Conservation (phyloP, 2,113 vertebrate species). For the Thermophis baileyi region DNA sequence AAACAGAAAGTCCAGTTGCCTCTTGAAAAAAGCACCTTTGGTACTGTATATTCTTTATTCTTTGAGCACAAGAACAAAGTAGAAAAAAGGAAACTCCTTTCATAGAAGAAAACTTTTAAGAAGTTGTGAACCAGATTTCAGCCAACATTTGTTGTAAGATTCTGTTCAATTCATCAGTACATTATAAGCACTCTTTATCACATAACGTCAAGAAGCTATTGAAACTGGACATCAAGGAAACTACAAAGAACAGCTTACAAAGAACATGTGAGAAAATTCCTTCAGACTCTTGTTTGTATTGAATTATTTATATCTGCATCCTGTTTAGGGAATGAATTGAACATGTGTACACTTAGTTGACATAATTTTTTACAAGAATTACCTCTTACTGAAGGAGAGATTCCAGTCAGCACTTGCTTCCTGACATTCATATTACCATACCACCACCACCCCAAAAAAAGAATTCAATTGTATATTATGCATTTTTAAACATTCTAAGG, state of each 20-base stretch:
- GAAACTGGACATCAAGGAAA: slow-evolving; percentile 55
- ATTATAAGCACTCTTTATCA: slow-evolving; percentile 12
- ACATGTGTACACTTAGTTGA: slow-evolving; percentile 46
- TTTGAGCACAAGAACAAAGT: background rate
- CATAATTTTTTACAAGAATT: slow-evolving; percentile 59
- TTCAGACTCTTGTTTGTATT: slow-evolving; percentile 56
- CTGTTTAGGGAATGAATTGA: slow-evolving; percentile 69
- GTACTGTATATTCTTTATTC: background rate
- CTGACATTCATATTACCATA: slow-evolving; percentile 71
- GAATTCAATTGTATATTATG: slow-evolving; percentile 48
- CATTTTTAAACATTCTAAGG: background rate
- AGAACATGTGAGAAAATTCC: slow-evolving; percentile 66
- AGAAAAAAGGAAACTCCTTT: background rate
- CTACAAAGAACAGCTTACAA: slow-evolving; percentile 48
- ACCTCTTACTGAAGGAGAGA: slow-evolving; percentile 60
- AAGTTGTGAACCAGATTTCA: background rate
- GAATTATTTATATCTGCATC: slow-evolving; percentile 76
- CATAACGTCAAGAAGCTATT: slow-evolving; percentile 35
- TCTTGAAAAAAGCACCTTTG: no score
- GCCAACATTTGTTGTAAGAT: background rate
- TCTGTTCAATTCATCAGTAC: background rate
- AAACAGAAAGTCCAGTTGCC: no score
- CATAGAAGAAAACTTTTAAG: background rate
- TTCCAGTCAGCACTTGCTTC: slow-evolving; percentile 59
- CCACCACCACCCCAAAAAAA: slow-evolving; percentile 43